Base-by-base conservation (phyloP, 2,113 vertebrate species). In the Bubalus kerabau region DNA sequence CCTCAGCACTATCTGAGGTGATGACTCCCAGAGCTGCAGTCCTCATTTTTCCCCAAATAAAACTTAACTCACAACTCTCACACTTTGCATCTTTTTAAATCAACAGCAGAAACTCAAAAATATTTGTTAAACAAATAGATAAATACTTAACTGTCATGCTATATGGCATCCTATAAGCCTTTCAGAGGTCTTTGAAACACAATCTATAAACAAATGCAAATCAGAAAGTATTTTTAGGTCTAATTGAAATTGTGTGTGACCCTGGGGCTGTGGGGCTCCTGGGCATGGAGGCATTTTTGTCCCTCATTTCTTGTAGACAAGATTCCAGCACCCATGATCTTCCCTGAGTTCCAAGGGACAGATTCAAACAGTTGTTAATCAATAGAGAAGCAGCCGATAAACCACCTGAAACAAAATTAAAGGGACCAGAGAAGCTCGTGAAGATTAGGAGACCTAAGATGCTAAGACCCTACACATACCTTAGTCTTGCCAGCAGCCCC, bases 201-300 rank as follows among this genome's bases (percentile, higher is more conserved):
- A 71, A 2, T 17, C 5, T 30, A 16, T 43, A 71, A 67, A 43
- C 14, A 94, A 64, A 92, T 78, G 16, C 80, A 91, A 97, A 50
- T 15, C 40, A 84, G n/a, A 82, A 82, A 83, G 50, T n/a, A 71
- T 78, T 57, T 87, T 88, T 60, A 48, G 30, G 15, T 81, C 16
- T 2, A 12, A 21, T 36, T 71, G 64, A 23, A 71, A 71, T 36
- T 71, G n/a, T 19, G 19, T 11, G n/a, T 23, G 64, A n/a, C 64
- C n/a, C 4, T 71, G 9, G n/a, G 64, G n/a, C 19, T 36, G n/a
- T 36, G 64, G n/a, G 64, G 9, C n/a, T 36, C n/a, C 17, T 0
- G 0, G 64, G 17, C 64, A 23, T 71, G n/a, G n/a, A 36, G n/a
- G 19, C 19, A 36, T 23, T 36, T 36, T 71, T 71, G 9, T 71